These are phyloP conservation scores for Trichonephila inaurata DNA, from an alignment of 1,140 invertebrate species.

Conservation along the genomic window DNA sequence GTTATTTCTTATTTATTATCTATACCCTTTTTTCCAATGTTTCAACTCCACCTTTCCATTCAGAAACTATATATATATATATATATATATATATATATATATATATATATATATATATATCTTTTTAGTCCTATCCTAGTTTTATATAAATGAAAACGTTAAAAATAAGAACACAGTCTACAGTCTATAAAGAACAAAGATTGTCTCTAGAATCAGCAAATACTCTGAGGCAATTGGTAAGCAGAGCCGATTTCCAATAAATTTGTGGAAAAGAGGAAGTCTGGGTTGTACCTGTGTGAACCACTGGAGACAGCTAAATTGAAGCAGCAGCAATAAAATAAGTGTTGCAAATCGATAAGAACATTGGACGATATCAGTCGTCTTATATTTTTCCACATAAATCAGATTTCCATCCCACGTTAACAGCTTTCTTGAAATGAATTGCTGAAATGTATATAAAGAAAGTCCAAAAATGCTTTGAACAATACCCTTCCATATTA, in stretches of 20 bases:
- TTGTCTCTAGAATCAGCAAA: not conserved
- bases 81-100: no score
- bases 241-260: constrained; percentile 16
- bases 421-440: not conserved
- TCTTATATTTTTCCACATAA: constrained; percentile 1
- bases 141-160: constrained; percentile 13
- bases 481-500: no score
- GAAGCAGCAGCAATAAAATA: constrained; percentile 13
- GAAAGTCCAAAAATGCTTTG: not conserved
- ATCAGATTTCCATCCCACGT: not conserved
- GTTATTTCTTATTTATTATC: no score
- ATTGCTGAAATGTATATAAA: not conserved
- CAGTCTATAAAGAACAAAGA: not conserved
- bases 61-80: no score
- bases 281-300: not conserved
- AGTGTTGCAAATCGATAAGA: not conserved
- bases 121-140: no score
- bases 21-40: no score
- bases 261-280: not conserved
- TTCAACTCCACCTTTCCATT: no score
- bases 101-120: no score
- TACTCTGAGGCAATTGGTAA: constrained; percentile 3
- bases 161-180: not conserved
- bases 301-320: constrained; percentile 7
- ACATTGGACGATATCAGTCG: not conserved